Evolutionary conservation across 2,113 vertebrate genomes (phyloP).

Genomic region (Eurystomus gularis): DNA sequence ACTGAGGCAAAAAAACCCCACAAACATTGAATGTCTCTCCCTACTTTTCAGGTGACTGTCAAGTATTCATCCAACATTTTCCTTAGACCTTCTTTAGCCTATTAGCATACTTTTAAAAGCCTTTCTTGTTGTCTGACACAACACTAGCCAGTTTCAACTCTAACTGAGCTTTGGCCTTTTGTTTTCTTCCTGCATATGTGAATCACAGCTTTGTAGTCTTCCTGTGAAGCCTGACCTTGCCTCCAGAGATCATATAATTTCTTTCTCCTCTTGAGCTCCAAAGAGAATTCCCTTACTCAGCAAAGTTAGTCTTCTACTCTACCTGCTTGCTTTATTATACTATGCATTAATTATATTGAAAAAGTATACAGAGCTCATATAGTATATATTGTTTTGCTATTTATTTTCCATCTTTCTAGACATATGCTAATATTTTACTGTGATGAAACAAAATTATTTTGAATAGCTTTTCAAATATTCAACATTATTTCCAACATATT

Average conservation of each 20-base stretch:
- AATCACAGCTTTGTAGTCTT: not conserved
- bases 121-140: not conserved
- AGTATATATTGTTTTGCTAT: not conserved
- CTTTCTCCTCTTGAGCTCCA: not conserved
- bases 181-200: not conserved
- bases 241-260: not conserved
- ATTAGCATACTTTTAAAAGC: not conserved
- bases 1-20: not conserved
- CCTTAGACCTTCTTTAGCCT: not conserved
- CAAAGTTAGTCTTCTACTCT: not conserved
- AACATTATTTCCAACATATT: not conserved
- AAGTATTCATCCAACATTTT: not conserved
- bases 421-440: not conserved
- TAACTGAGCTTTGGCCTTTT: not conserved
- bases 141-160: not conserved
- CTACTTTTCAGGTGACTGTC: not conserved
- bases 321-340: not conserved
- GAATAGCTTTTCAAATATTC: not conserved
- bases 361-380: not conserved
- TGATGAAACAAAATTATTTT: not conserved
- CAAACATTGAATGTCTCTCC: not conserved
- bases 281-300: not conserved
- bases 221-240: not conserved
- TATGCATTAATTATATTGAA: not conserved
- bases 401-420: not conserved